These are phyloP conservation scores for Oxyteleia sp. DNA, from an alignment of 2,888 invertebrate species.

Conservation along the genomic window DNA sequence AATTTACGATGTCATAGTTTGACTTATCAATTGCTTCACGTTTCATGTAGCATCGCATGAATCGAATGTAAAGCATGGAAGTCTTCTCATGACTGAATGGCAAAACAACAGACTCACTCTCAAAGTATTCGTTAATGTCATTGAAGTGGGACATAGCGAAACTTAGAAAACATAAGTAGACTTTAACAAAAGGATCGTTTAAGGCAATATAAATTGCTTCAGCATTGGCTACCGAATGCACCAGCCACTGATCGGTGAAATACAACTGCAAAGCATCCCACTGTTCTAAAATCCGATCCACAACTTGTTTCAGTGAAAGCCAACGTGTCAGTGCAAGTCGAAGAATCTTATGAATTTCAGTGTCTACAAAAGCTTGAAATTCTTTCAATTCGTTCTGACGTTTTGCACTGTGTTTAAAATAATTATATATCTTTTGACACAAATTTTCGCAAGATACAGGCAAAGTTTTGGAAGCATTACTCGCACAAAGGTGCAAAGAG, in stretches of 20 bases:
- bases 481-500: conserved; percentile 80
- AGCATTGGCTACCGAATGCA: neutral
- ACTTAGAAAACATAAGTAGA: conserved; percentile 68
- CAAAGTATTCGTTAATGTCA: conserved; percentile 66
- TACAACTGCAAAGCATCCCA: conserved; percentile 76
- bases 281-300: conserved; percentile 78
- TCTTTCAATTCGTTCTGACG: neutral
- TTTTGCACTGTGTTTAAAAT: conserved; percentile 16
- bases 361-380: conserved; percentile 75
- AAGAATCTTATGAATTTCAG: conserved; percentile 75
- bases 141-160: conserved; percentile 68
- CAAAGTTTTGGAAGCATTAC: conserved; percentile 79
- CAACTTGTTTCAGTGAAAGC: conserved; percentile 77
- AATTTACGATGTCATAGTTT: neutral
- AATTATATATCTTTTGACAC: neutral
- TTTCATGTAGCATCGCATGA: conserved; percentile 2
- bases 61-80: neutral
- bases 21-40: neutral
- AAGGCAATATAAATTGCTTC: conserved; percentile 33
- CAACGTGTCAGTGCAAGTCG: conserved; percentile 78
- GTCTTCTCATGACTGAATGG: conserved; percentile 50
- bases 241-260: neutral
- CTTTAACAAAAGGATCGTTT: conserved; percentile 71
- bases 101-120: conserved; percentile 61
- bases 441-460: conserved; percentile 60